A percentile compares a stretch with the other conserved stretches of the same genome.
These are phyloP conservation scores for Esox lucius DNA, from an alignment of 2,797 vertebrate species.

Conservation along the genomic window DNA sequence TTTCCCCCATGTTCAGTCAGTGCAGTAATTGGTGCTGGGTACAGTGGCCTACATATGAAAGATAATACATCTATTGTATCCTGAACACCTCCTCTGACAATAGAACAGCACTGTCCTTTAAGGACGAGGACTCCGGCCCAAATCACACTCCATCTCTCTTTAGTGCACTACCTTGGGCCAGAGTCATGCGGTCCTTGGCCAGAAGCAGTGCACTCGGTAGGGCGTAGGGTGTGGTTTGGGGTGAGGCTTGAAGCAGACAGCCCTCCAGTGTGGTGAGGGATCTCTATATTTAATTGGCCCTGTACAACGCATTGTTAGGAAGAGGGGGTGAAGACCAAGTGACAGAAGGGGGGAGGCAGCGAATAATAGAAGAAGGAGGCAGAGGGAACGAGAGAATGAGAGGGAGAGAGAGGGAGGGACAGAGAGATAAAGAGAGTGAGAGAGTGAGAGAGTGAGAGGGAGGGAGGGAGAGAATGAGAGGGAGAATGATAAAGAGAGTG, in stretches of 20 bases:
- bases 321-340: conserved; percentile 39
- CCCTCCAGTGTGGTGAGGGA: conserved; percentile 60
- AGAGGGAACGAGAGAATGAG: conserved; percentile 8
- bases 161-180: background rate
- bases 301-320: conserved; percentile 62
- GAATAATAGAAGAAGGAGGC: conserved; percentile 14
- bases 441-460: background rate
- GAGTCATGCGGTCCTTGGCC: background rate
- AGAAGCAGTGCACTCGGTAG: background rate
- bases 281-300: conserved; percentile 76
- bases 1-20: conserved; percentile 56
- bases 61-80: conserved; percentile 73
- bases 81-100: conserved; percentile 63
- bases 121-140: conserved; percentile 23
- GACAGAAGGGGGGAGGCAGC: conserved; percentile 27
- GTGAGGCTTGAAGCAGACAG: conserved; percentile 45
- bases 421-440: conserved; percentile 1
- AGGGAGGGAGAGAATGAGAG: background rate
- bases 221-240: background rate
- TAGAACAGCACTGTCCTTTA: conserved; percentile 66
- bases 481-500: conserved; percentile 18
- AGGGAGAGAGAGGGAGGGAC: conserved; percentile 6
- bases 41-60: conserved; percentile 74
- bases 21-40: conserved; percentile 66
- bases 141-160: background rate